Percentiles rank a stretch among this genome's conserved stretches.
phyloP scores from a whole-genome alignment of 2,113 vertebrate species.

The Thamnophis sirtalis region DNA sequence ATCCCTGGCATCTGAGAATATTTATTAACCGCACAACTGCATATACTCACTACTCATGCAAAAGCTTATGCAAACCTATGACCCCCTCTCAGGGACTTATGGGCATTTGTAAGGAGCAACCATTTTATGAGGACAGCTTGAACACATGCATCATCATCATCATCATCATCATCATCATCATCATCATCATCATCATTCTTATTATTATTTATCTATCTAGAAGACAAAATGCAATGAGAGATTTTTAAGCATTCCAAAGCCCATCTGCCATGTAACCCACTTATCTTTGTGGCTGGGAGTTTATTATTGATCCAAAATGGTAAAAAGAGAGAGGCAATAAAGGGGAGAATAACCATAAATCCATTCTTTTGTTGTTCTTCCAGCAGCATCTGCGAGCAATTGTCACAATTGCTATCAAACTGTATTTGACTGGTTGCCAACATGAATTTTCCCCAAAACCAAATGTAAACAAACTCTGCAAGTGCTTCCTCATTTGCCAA shows the following conservation, averaged over 20 bases:
- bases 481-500: slow-evolving; percentile 77
- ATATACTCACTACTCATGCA: slow-evolving; percentile 41
- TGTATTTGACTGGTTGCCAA: slow-evolving; percentile 79
- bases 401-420: slow-evolving; percentile 82
- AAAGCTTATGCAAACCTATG: slow-evolving; percentile 38
- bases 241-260: slow-evolving; percentile 69
- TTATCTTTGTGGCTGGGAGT: slow-evolving; percentile 70
- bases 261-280: slow-evolving; percentile 72
- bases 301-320: slow-evolving; percentile 71
- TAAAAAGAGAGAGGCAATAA: slow-evolving; percentile 68
- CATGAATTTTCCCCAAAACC: slow-evolving; percentile 76
- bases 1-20: slow-evolving; percentile 13
- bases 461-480: slow-evolving; percentile 82
- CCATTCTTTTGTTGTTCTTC: slow-evolving; percentile 78
- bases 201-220: slow-evolving; percentile 50
- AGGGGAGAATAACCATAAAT: slow-evolving; percentile 70
- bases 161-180: too few species aligned
- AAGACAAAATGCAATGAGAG: slow-evolving; percentile 74
- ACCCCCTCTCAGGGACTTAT: slow-evolving; percentile 31
- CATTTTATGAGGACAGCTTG: slow-evolving; percentile 74
- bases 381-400: slow-evolving; percentile 84
- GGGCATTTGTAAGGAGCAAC: slow-evolving; percentile 54
- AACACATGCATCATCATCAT: slow-evolving; percentile 49
- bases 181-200: slow-evolving; percentile 11
- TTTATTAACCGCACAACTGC: slow-evolving; percentile 28